A percentile compares a stretch with the other conserved stretches of the same genome.
phyloP scores from a whole-genome alignment of 2,888 invertebrate species.

The Hydroisotoma schaefferi region DNA sequence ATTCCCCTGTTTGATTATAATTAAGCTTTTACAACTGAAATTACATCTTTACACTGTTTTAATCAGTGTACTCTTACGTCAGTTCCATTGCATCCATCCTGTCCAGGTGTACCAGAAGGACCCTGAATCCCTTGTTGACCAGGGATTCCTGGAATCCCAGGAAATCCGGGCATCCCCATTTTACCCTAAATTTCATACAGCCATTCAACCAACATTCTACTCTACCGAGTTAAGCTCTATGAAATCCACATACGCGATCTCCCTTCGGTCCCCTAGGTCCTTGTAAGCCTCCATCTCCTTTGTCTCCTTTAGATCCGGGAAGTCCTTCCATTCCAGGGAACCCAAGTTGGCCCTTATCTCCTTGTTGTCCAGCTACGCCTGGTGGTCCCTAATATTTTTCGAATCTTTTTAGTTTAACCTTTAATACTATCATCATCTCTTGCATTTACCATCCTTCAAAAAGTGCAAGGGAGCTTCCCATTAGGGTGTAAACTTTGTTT shows the following conservation, averaged over 20 bases:
- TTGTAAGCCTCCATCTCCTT: constrained; percentile 49
- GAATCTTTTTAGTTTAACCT: too few relatives aligned
- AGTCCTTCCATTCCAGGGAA: constrained; percentile 59
- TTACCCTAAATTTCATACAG: constrained; percentile 59
- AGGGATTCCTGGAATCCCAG: constrained; percentile 62
- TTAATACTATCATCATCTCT: too few relatives aligned
- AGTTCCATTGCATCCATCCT: constrained; percentile 47
- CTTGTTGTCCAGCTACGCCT: constrained; percentile 57
- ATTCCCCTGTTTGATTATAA: constrained; percentile 63
- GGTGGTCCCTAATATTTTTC: constrained; percentile 58
- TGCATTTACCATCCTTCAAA: too few relatives aligned
- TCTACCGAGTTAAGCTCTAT: constrained; percentile 62
- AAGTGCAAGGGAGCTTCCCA: too few relatives aligned
- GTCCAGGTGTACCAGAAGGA: constrained; percentile 38
- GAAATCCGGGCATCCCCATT: constrained; percentile 60
- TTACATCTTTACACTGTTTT: constrained; percentile 50
- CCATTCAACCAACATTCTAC: constrained; percentile 54
- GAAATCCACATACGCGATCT: constrained; percentile 52
- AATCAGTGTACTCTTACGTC: constrained; percentile 38
- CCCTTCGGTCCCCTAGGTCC: constrained; percentile 49
- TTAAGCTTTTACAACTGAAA: neutral
- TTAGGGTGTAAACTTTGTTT: too few relatives aligned
- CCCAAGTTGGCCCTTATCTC: constrained; percentile 67
- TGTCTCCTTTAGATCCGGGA: constrained; percentile 57
- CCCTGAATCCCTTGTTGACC: constrained; percentile 50